phyloP scores from a whole-genome alignment of 2,888 invertebrate species.

The Harmothoe impar region DNA sequence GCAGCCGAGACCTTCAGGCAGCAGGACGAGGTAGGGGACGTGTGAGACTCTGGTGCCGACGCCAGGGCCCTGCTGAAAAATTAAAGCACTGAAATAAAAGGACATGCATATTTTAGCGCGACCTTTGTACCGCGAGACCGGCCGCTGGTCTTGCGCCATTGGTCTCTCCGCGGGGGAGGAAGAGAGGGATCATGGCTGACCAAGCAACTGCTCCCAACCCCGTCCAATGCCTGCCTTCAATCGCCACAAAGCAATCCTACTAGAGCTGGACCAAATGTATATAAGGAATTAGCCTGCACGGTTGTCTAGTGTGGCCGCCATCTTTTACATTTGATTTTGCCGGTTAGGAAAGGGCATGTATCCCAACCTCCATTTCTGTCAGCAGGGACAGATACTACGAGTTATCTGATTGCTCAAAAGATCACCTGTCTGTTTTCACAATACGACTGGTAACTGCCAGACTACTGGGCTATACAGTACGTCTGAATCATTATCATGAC shows the following conservation, averaged over 20 bases:
- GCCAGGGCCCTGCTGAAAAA: neutral
- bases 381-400: too few species aligned
- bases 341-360: too few species aligned
- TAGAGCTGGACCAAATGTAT: too few species aligned
- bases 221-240: neutral
- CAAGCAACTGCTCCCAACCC: neutral
- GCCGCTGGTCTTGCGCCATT: neutral
- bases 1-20: neutral
- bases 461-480: too few species aligned
- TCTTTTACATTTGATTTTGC: too few species aligned
- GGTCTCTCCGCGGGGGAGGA: neutral
- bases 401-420: too few species aligned
- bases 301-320: too few species aligned
- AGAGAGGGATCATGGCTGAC: neutral
- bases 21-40: neutral
- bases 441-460: too few species aligned
- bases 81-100: neutral
- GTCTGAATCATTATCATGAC: too few species aligned
- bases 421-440: too few species aligned
- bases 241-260: neutral
- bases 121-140: neutral
- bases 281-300: too few species aligned
- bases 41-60: neutral
- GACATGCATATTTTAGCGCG: conserved; percentile 1
- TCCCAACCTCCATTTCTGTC: too few species aligned